Evolutionary conservation across 2,797 vertebrate species (phyloP), one percentile per base, ranked within the genome.

Genomic region (Margarornis squamiger): DNA sequence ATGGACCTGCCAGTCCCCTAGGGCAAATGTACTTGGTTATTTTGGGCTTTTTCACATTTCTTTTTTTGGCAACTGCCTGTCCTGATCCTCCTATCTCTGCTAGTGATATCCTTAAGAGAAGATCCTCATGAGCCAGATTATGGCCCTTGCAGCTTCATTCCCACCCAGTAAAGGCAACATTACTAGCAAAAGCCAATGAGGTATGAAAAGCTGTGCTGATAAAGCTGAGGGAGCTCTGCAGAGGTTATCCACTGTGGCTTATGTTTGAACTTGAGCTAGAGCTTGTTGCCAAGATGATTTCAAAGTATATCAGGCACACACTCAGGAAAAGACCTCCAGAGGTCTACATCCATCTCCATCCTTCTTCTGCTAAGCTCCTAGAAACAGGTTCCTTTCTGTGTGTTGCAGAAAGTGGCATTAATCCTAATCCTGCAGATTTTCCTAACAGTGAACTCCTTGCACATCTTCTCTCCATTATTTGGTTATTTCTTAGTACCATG

Each of bases 271-370:
- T 65, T 73, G 39, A 73, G 6, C 67, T 71, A 58, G 36, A 96
- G 63, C 41, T 84, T 82, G 52, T 92, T 93, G 81, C 80, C 61
- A 84, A 63, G 77, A 86, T 61, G 74, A 88, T 91, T 93, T 94
- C 48, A 73, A 76, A 90, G 62, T 86, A 79, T 85, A 79, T 73
- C 6, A 4, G 70, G 43, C 46, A 58, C 12, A 59, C 45, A 29
- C 12, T 93, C 29, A 27, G 51, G 51, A 57, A 92, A 59, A 94
- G 58, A 87, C 21, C 34, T 94, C 48, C 62, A 88, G 59, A 93
- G 84, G 59, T 90, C 82, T 80, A 13, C 63, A 51, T 72, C 34
- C 63, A 55, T 72, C 34, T 78, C 85, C 71, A 74, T 78, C 52
- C 24, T 88, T 46, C 65, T 72, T 77, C 79, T 92, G n/a, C 48